Conservation (phyloP, 1,140 invertebrate species). For the Thaumatotibia leucotreta region DNA sequence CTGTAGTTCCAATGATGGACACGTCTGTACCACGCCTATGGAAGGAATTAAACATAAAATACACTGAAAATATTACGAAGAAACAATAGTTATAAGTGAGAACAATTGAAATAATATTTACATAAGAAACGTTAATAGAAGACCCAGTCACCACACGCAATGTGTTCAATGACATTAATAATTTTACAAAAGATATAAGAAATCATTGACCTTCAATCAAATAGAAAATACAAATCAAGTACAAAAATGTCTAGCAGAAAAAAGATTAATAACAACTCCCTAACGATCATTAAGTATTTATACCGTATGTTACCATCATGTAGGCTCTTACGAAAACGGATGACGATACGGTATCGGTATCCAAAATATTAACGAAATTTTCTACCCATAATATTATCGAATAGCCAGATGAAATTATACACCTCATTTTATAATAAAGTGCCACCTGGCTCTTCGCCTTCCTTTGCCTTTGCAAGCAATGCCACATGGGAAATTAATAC, state of each 20-base stretch:
- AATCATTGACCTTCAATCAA: background rate
- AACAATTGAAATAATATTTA: slow-evolving; percentile 5
- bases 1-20: slow-evolving; percentile 65
- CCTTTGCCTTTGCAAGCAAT: too few relatives aligned
- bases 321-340: too few relatives aligned
- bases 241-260: background rate
- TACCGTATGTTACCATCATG: too few relatives aligned
- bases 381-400: too few relatives aligned
- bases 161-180: background rate
- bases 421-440: too few relatives aligned
- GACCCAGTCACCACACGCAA: background rate
- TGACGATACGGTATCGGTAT: too few relatives aligned
- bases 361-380: too few relatives aligned
- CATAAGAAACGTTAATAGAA: background rate
- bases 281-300: too few relatives aligned
- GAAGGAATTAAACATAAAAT: slow-evolving; percentile 36
- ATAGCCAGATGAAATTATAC: too few relatives aligned
- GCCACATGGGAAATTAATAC: too few relatives aligned
- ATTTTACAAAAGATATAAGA: background rate
- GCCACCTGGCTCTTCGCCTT: too few relatives aligned
- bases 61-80: background rate
- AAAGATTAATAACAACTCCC: background rate
- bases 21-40: slow-evolving; percentile 73
- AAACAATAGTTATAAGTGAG: background rate
- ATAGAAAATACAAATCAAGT: background rate